Evolutionary conservation across 2,888 invertebrate genomes (phyloP), one percentile per base, ranked within the genome.

Genomic region (Acanthopleura granulata): DNA sequence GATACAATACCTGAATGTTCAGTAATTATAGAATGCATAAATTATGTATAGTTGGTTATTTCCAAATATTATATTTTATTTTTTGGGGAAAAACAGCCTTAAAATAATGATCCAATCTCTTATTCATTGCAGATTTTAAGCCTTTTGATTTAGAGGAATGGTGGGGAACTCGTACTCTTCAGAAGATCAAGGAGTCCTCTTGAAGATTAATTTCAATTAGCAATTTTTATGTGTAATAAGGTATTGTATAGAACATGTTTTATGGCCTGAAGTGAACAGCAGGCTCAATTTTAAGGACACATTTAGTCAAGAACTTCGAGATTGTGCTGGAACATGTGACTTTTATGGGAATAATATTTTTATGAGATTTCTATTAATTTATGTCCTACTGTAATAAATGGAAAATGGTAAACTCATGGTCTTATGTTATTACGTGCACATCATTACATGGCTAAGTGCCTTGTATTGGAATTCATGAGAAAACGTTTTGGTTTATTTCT

Each of bases 141-240:
- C 95, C 96, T 27, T 96, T 96, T 88, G 96, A 97, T 92, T 92
- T 97, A 87, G 96, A 96, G 89, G 94, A 95, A 57, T 96, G 96
- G 95, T 96, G 96, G 96, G 96, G 96, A 79, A 95, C 95, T 89
- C 92, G 96, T 80, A 92, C 95, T 79, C 95, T 94, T 92, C 95
- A 95, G 86, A 95, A 95, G 90, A 66, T 66, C 16, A 66, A 18
- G 16, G 16, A 66, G 66, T 66, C 66, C 27, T 66, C 66, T 27
- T 66, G 29, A 27, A 22, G 22, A 22, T 27, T 27, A 66, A 27
- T 27, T 3, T 27, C 22, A 22, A 22, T 25, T 27, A 27, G 29
- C 66, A 27, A 27, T 66, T 27, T 27, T 57, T 57, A 18, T 12
- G 3, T 6, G 57, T 57, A 57, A 18, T n/a, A n/a, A 57, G 22